A percentile compares a stretch with the other conserved stretches of the same genome.
phyloP scores from a whole-genome alignment of 2,888 invertebrate genomes.

The Gibbula magus region DNA sequence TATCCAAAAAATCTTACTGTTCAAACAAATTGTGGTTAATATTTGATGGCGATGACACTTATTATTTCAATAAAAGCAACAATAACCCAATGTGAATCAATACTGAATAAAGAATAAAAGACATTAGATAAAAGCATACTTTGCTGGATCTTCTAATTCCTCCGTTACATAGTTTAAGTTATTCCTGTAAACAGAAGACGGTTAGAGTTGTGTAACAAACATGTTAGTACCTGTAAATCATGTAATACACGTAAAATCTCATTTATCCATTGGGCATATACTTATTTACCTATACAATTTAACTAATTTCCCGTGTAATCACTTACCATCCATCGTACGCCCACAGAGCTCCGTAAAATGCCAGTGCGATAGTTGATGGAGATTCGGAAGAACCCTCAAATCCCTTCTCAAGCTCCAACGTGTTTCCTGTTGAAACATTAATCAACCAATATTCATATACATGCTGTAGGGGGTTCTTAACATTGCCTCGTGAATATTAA shows the following conservation, averaged over 20 bases:
- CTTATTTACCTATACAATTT: neutral
- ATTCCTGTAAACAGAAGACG: slow-evolving; percentile 59
- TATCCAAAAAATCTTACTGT: no score
- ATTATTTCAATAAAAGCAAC: no score
- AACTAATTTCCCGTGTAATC: neutral
- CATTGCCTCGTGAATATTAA: no score
- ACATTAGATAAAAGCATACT: slow-evolving; percentile 61
- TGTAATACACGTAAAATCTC: neutral
- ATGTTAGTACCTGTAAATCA: neutral
- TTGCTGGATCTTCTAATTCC: slow-evolving; percentile 68
- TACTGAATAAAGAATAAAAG: no score
- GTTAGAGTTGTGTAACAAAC: neutral
- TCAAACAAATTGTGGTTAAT: no score
- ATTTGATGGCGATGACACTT: no score
- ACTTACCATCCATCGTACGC: slow-evolving; percentile 90
- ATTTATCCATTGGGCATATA: neutral
- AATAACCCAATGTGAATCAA: no score
- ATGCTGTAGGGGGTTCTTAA: no score
- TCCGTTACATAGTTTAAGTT: slow-evolving; percentile 73
- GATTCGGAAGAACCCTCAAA: slow-evolving; percentile 58
- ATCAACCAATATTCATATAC: no score
- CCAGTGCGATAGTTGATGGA: slow-evolving; percentile 83
- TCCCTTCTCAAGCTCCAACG: slow-evolving; percentile 46
- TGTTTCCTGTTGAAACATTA: slow-evolving; percentile 46
- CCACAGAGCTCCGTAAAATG: slow-evolving; percentile 90